Evolutionary conservation across 1,140 invertebrate species (phyloP).

Genomic region (Helicoverpa armigera): DNA sequence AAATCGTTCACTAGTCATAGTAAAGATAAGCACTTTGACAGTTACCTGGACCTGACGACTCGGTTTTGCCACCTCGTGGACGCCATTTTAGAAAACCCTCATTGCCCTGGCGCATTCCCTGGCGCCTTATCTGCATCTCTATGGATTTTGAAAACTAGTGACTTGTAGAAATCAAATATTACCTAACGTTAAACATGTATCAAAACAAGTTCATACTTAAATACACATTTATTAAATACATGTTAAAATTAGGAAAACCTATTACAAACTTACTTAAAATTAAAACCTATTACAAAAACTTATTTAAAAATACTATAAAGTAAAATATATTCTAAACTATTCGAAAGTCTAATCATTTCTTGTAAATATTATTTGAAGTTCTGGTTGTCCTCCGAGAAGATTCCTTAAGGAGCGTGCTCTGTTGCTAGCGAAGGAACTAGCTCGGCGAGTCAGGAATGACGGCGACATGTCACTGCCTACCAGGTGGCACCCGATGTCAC

Average conservation of each 20-base stretch:
- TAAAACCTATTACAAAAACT: background rate
- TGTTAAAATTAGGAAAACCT: background rate
- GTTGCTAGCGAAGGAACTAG: constrained; percentile 48
- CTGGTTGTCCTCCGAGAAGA: constrained; percentile 50
- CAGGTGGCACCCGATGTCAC: background rate
- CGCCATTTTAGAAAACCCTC: too few relatives aligned
- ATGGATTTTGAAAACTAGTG: too few relatives aligned
- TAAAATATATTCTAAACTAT: constrained; percentile 3
- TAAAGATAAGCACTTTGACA: too few relatives aligned
- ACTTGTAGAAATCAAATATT: background rate
- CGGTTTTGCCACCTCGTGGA: too few relatives aligned
- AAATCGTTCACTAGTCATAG: too few relatives aligned
- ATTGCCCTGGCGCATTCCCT: too few relatives aligned
- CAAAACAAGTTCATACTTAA: background rate
- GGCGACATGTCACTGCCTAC: constrained; percentile 51
- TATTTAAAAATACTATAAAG: constrained; percentile 17
- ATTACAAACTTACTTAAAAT: background rate
- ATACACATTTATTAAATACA: background rate
- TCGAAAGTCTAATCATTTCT: constrained; percentile 47
- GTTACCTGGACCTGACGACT: too few relatives aligned
- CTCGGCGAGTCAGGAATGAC: constrained; percentile 53
- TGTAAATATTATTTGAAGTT: constrained; percentile 57
- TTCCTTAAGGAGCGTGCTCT: constrained; percentile 56
- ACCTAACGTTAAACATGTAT: background rate
- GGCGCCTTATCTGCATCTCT: too few relatives aligned